These are phyloP conservation scores for Eudasyphora cyanicolor DNA, from an alignment of 2,888 invertebrate genomes.

Conservation along the genomic window DNA sequence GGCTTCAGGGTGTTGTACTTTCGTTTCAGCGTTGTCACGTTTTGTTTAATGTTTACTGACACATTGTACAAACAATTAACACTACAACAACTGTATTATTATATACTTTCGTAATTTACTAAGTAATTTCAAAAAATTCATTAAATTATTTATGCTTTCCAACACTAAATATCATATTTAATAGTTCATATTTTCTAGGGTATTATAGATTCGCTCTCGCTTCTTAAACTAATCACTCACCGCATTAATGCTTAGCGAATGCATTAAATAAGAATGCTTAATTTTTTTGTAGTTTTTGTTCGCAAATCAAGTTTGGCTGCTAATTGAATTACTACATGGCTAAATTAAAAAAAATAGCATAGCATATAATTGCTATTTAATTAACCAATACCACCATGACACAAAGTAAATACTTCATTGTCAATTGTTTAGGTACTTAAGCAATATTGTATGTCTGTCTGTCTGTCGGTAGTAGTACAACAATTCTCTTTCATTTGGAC, in stretches of 20 bases:
- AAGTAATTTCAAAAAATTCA: too few relatives aligned
- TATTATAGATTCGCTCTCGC: background rate
- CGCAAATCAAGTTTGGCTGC: conserved; percentile 46
- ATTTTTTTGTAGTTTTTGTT: conserved; percentile 8
- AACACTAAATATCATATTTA: too few relatives aligned
- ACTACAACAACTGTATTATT: too few relatives aligned
- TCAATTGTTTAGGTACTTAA: conserved; percentile 7
- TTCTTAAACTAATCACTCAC: background rate
- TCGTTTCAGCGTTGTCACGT: too few relatives aligned
- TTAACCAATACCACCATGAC: conserved; percentile 54
- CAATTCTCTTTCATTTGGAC: background rate
- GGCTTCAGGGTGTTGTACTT: too few relatives aligned
- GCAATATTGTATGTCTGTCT: too few relatives aligned
- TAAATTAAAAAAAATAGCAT: conserved; percentile 45
- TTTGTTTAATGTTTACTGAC: too few relatives aligned
- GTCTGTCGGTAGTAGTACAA: background rate
- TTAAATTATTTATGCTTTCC: too few relatives aligned
- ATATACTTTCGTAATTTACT: too few relatives aligned
- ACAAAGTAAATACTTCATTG: background rate
- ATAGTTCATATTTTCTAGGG: too few relatives aligned
- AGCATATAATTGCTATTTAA: conserved; percentile 61
- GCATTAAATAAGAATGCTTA: background rate
- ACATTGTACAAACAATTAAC: too few relatives aligned
- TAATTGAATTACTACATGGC: conserved; percentile 54
- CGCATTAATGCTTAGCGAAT: background rate